Evolutionary conservation across 1,140 invertebrate genomes (phyloP).

Genomic region (Nephila pilipes): DNA sequence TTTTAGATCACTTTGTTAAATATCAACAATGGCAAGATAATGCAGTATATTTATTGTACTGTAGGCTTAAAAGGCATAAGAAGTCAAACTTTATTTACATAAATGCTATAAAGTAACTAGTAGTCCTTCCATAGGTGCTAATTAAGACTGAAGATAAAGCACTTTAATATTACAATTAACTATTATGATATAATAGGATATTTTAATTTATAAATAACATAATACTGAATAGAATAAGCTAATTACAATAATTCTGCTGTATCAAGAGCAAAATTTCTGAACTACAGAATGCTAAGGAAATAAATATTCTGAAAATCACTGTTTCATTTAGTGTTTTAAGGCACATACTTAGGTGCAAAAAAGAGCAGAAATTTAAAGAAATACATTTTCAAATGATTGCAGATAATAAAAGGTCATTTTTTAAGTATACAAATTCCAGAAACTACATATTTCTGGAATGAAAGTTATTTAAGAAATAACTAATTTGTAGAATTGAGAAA

Average conservation of each 20-base stretch:
- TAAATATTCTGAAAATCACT: neutral
- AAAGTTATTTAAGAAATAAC: too few relatives aligned
- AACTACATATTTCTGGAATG: too few relatives aligned
- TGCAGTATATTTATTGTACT: slow-evolving; percentile 45
- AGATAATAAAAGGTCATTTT: too few relatives aligned
- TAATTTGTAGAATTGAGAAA: too few relatives aligned
- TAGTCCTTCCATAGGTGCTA: slow-evolving; percentile 16
- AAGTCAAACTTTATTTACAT: neutral
- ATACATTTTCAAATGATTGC: neutral
- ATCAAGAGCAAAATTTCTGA: neutral
- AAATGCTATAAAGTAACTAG: slow-evolving; percentile 19
- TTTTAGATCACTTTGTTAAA: slow-evolving; percentile 13
- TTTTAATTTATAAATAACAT: neutral
- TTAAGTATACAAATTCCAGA: too few relatives aligned
- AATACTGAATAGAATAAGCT: neutral
- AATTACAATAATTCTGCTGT: neutral
- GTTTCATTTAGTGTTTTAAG: slow-evolving; percentile 3
- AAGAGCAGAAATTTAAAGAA: neutral
- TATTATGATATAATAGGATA: neutral
- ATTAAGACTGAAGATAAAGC: slow-evolving; percentile 40
- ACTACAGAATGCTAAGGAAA: neutral
- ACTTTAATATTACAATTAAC: neutral
- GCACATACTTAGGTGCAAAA: slow-evolving; percentile 23
- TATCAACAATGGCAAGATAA: slow-evolving; percentile 9
- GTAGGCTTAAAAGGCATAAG: slow-evolving; percentile 51